Evolutionary conservation across 2,888 invertebrate genomes (phyloP), one percentile per base, ranked within the genome.

Genomic region (Diadegma fenestrale): DNA sequence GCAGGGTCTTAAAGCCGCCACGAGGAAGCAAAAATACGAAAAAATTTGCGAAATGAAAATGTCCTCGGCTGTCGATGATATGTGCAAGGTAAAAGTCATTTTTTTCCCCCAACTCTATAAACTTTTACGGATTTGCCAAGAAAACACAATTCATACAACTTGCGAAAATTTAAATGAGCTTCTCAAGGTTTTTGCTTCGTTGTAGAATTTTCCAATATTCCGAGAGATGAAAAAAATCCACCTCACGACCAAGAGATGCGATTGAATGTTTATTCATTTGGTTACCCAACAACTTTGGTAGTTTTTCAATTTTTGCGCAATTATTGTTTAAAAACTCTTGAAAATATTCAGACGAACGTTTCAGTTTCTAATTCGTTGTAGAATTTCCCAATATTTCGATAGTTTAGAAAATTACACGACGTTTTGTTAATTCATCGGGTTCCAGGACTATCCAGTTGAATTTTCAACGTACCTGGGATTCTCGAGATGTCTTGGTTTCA

Each of bases 381-480:
- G 37, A 37, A 37, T 37, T 37, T 37, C 10, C 37, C 10, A 37
- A 37, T 37, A 37, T 37, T 37, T 10, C 37, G 10, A 37, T 4
- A 7, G 37, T 37, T 10, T 1, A 37, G 8, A 10, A 10, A 37
- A 37, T 8, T 37, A 7, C 37, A 37, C n/a, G n/a, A n/a, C n/a
- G n/a, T n/a, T n/a, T n/a, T n/a, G n/a, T 17, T 6, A 14, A 51
- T 51, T 51, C 7, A 6, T 33, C 6, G 33, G n/a, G n/a, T 48
- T 77, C 43, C 94, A 97, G 98, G 99, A 99, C 90, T 99, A 98
- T 95, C 99, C 99, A 90, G 99, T 99, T 80, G 99, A 99, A 95
- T 99, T 99, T 95, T 97, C 99, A 89, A 99, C 99, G 99, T 99
- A 99, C 95, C 96, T 99, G 95, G 99, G 99, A 95, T 99, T 99